A percentile compares a stretch with the other conserved stretches of the same genome.
These are phyloP conservation scores for Lytechinus variegatus DNA, from an alignment of 35 echinoderm and acorn worm genomes.

Conservation along the genomic window DNA sequence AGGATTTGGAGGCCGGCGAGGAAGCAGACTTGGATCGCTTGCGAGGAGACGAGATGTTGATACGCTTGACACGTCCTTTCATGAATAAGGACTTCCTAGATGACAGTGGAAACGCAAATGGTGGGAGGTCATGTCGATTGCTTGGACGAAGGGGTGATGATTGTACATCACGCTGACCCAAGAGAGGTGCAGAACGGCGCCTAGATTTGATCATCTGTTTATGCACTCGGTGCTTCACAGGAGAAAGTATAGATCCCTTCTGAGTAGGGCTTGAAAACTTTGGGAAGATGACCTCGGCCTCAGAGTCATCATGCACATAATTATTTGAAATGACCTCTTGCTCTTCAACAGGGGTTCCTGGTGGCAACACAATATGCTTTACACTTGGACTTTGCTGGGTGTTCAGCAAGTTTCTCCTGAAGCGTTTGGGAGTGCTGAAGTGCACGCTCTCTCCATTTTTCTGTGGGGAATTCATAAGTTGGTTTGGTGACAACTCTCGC, in stretches of 20 bases:
- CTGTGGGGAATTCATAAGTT: neutral
- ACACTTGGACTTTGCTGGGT: constrained; percentile 59
- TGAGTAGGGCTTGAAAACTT: constrained; percentile 80
- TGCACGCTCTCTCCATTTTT: neutral
- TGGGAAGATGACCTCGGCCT: constrained; percentile 71
- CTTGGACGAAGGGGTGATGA: constrained; percentile 32
- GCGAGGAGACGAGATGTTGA: constrained; percentile 44
- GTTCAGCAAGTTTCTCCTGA: constrained; percentile 13
- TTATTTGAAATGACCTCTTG: constrained; percentile 66
- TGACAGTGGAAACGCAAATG: constrained; percentile 40
- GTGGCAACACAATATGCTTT: constrained; percentile 62
- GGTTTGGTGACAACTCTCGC: constrained; percentile 55
- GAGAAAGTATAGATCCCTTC: constrained; percentile 58
- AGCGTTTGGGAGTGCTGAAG: constrained; percentile 17
- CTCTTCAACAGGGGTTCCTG: constrained; percentile 70
- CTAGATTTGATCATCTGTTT: neutral
- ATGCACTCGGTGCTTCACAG: constrained; percentile 64
- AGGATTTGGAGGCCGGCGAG: constrained; percentile 50
- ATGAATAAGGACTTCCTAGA: constrained; percentile 61
- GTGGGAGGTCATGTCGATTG: neutral
- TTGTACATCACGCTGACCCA: constrained; percentile 24
- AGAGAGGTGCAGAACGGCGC: neutral
- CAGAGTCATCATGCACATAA: constrained; percentile 81
- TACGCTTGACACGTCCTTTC: constrained; percentile 45
- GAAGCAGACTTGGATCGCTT: constrained; percentile 57